Percentiles rank a stretch among this genome's conserved stretches.
phyloP scores from a whole-genome alignment of 2,888 invertebrate species.

The Cheilosia soror region DNA sequence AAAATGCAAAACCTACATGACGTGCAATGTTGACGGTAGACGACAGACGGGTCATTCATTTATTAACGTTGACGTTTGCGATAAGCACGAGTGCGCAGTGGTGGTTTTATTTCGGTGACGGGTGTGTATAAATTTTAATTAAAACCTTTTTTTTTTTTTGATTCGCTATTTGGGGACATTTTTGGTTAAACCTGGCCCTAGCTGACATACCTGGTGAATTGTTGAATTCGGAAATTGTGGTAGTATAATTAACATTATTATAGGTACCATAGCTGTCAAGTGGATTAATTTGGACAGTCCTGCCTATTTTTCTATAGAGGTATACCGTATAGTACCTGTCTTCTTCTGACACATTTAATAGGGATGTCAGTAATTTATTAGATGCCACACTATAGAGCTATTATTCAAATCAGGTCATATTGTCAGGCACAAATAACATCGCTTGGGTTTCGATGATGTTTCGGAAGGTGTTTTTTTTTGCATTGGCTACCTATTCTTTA shows the following conservation, averaged over 20 bases:
- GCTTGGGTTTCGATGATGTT: too few relatives aligned
- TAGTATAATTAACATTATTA: conserved; percentile 36
- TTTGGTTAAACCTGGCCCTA: background rate
- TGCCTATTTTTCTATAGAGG: background rate
- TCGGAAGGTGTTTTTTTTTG: too few relatives aligned
- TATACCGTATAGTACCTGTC: too few relatives aligned
- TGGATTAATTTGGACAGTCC: background rate
- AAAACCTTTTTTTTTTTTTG: conserved; percentile 16
- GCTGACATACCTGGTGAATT: conserved; percentile 2
- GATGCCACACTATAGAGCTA: too few relatives aligned
- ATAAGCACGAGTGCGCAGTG: conserved; percentile 5
- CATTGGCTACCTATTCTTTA: too few relatives aligned
- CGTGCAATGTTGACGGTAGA: conserved; percentile 18
- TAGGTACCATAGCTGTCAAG: conserved; percentile 13
- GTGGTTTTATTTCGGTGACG: conserved; percentile 48
- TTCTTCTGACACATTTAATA: too few relatives aligned
- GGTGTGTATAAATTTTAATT: conserved; percentile 54
- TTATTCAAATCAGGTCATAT: too few relatives aligned
- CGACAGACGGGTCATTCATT: conserved; percentile 37
- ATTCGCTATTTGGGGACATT: background rate
- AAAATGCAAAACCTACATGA: background rate
- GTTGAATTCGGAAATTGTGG: conserved; percentile 10
- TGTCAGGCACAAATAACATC: too few relatives aligned
- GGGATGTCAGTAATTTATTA: too few relatives aligned
- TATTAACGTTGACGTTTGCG: conserved; percentile 47